Conservation (phyloP, 2,113 vertebrate species). For the Xyrauchen texanus region DNA sequence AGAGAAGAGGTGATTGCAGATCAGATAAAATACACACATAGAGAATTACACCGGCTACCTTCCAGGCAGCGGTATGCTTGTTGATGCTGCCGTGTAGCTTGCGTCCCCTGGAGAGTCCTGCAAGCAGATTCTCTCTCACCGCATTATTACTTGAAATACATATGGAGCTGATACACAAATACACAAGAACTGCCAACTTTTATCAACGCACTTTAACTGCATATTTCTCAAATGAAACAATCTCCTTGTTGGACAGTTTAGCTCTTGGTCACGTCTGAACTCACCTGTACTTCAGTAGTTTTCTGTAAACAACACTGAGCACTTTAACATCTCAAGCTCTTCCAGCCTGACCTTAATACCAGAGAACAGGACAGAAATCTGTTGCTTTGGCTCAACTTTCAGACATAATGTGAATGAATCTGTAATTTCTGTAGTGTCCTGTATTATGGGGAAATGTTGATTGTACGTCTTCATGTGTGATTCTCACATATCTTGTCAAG, state of each 20-base stretch:
- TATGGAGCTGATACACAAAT: no score
- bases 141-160: neutral
- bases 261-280: no score
- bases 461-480: no score
- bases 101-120: neutral
- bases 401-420: neutral
- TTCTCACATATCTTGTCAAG: no score
- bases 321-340: neutral
- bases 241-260: no score
- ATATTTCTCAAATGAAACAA: neutral
- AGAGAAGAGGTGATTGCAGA: no score
- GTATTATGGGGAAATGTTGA: neutral
- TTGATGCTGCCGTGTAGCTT: constrained; percentile 3
- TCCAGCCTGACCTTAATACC: constrained; percentile 1
- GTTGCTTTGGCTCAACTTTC: neutral
- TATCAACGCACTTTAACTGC: neutral
- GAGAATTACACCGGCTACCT: constrained; percentile 12
- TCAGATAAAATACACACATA: neutral
- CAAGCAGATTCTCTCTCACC: neutral
- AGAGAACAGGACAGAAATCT: neutral
- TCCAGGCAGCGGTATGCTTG: neutral
- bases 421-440: neutral
- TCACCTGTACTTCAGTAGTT: neutral
- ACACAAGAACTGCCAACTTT: neutral
- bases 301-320: neutral